These are phyloP conservation scores for Characodon lateralis DNA, from an alignment of 2,797 vertebrate genomes.

Conservation along the genomic window DNA sequence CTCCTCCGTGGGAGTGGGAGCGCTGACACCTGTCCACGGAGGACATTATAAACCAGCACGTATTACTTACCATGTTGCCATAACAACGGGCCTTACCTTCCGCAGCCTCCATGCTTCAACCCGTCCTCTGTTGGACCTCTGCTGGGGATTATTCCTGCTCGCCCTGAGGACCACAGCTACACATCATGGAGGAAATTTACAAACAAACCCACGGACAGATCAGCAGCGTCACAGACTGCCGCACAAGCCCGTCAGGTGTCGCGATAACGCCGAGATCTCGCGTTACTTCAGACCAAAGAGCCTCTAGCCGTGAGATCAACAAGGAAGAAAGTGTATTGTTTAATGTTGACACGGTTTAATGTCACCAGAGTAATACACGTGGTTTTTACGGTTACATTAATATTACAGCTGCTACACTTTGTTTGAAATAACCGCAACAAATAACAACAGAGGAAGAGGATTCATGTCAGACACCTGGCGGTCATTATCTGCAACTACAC, in stretches of 20 bases:
- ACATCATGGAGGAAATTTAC: constrained; percentile 27
- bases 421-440: neutral
- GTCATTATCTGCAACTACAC: neutral
- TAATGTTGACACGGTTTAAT: neutral
- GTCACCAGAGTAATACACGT: neutral
- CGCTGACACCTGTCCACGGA: constrained; percentile 66
- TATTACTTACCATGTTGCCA: constrained; percentile 1
- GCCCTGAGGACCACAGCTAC: fast-evolving
- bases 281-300: neutral
- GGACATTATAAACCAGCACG: no score
- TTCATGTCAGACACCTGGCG: neutral
- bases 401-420: no score
- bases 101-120: constrained; percentile 53
- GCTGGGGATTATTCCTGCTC: neutral
- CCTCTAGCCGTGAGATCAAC: neutral
- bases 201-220: neutral
- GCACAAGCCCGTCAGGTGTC: neutral
- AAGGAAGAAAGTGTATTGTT: neutral
- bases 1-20: constrained; percentile 87
- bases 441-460: neutral
- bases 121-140: neutral
- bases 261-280: neutral
- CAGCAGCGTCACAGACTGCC: neutral
- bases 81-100: constrained; percentile 58
- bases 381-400: neutral